These are phyloP conservation scores for Brachionus plicatilis DNA, from an alignment of 1,140 invertebrate species.

Conservation along the genomic window DNA sequence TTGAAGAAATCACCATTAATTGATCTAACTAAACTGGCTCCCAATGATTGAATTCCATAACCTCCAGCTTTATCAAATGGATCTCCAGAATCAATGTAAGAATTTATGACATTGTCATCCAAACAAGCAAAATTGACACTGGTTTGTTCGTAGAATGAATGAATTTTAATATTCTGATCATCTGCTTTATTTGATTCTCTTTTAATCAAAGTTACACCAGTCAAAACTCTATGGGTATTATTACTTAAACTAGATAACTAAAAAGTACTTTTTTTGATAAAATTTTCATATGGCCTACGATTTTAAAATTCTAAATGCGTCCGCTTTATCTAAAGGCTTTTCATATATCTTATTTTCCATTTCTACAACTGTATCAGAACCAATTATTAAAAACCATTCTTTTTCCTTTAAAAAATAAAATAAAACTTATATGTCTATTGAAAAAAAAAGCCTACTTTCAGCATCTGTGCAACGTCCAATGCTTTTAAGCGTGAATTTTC, in stretches of 20 bases:
- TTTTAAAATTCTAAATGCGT: constrained; percentile 24
- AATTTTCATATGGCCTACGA: neutral
- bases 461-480: neutral
- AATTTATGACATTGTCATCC: constrained; percentile 67
- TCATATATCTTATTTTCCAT: constrained; percentile 7
- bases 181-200: neutral
- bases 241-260: neutral
- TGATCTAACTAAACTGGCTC: constrained; percentile 74
- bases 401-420: neutral
- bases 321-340: constrained; percentile 13
- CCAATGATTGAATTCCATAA: constrained; percentile 85
- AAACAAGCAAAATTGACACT: constrained; percentile 75
- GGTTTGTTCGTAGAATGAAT: constrained; percentile 73
- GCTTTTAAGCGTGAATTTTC: constrained; percentile 38
- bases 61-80: constrained; percentile 85
- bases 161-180: constrained; percentile 45
- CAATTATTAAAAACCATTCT: constrained; percentile 34
- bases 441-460: neutral
- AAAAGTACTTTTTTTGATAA: neutral
- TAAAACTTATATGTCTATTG: neutral
- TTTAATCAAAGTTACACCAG: constrained; percentile 23
- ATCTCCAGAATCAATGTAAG: constrained; percentile 78
- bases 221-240: neutral
- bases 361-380: constrained; percentile 21
- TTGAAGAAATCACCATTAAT: constrained; percentile 87